These are phyloP conservation scores for Lepidurus packardi DNA, from an alignment of 1,140 invertebrate species.

Conservation along the genomic window DNA sequence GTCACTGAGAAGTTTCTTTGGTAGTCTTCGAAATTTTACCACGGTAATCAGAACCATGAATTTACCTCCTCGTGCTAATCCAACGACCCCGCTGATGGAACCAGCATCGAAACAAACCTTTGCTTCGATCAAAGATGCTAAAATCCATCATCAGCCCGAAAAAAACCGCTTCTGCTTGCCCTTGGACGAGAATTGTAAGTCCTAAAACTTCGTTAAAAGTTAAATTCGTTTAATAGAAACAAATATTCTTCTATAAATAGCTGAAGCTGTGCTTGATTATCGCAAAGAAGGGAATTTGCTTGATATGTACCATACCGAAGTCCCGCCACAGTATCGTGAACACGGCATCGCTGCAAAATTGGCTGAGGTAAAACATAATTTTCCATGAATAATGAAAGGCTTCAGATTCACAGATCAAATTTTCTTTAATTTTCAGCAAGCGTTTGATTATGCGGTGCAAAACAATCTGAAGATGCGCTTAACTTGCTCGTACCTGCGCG, in stretches of 20 bases:
- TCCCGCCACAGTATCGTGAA: slow-evolving; percentile 54
- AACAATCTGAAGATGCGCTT: slow-evolving; percentile 55
- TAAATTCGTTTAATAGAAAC: background rate
- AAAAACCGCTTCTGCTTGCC: slow-evolving; percentile 25
- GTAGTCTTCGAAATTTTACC: background rate
- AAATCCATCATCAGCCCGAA: slow-evolving; percentile 18
- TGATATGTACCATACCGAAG: slow-evolving; percentile 54
- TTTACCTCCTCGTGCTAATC: background rate
- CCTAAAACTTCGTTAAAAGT: background rate
- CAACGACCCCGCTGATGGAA: background rate
- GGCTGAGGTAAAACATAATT: slow-evolving; percentile 52
- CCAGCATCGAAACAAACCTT: slow-evolving; percentile 6
- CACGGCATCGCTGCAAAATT: slow-evolving; percentile 57
- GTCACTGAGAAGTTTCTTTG: background rate
- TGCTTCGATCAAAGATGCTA: slow-evolving; percentile 1
- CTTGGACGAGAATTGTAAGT: background rate
- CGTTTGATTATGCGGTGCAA: slow-evolving; percentile 55
- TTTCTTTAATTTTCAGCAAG: slow-evolving; percentile 50
- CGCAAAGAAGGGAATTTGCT: slow-evolving; percentile 45
- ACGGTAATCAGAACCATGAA: background rate
- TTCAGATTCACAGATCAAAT: slow-evolving; percentile 16
- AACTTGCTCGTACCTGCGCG: slow-evolving; percentile 57
- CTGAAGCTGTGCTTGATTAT: slow-evolving; percentile 27
- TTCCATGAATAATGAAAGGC: background rate
- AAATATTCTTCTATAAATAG: background rate